Evolutionary conservation across 2,888 invertebrate genomes (phyloP), one percentile per base, ranked within the genome.

Genomic region (Hirtodrosophila duncani): DNA sequence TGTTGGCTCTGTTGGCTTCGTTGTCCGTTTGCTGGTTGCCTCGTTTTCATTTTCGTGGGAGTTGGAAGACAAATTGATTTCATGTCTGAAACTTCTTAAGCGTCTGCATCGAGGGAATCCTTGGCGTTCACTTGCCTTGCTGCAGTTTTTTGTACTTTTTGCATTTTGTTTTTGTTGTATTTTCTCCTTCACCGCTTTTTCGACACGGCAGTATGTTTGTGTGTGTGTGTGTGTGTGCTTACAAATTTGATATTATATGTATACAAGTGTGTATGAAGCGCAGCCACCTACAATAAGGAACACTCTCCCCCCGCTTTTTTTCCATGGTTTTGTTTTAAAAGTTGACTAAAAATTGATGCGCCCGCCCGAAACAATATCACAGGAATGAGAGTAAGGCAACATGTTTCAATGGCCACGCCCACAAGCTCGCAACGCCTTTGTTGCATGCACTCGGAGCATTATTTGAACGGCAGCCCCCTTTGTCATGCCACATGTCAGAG

Each of bases 21-120:
- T 41, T 10, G 31, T 9, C 18, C 17, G n/a, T 7, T 52, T 41
- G 42, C 48, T 34, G 36, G 43, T 33, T 43, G 57, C 34, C 51
- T 72, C 53, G 57, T 58, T 71, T 63, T 70, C 62, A 52, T 74
- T 60, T 72, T 72, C 79, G 78, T 71, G 72, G 77, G 69, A 72
- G 71, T 77, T 64, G 72, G 71, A 71, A 82, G 79, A 81, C 81
- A 82, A 82, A 81, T 82, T 81, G 81, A 81, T 81, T 82, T 81
- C 82, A 81, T 82, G 82, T 69, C 75, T 71, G 72, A 70, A 70
- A 78, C 79, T 75, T 75, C 77, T 75, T 79, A 75, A 75, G 77
- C 75, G 77, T 64, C 52, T 59, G 68, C 66, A 74, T 53, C 71
- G 68, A 42, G 79, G 71, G 79, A 67, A 60, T 71, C 59, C 72